Conservation (phyloP, 2,888 invertebrate species). For the Stenotaenia linearis region DNA sequence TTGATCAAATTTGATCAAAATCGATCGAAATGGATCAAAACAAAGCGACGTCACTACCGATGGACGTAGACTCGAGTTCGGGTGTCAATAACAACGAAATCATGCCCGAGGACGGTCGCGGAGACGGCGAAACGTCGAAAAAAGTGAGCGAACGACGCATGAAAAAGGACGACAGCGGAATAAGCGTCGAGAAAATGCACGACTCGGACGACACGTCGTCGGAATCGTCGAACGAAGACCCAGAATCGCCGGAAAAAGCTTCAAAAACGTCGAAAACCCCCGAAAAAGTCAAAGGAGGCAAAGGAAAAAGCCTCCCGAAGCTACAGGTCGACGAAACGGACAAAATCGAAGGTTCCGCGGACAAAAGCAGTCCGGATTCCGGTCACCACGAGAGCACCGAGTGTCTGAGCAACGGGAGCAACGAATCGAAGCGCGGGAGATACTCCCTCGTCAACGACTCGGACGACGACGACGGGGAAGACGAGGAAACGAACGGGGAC, state of each 20-base stretch:
- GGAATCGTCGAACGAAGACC: slow-evolving; percentile 6
- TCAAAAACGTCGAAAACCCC: slow-evolving; percentile 17
- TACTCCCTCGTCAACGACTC: not conserved
- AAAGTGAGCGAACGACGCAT: slow-evolving; percentile 34
- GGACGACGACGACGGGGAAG: slow-evolving; percentile 30
- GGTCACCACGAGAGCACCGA: slow-evolving; percentile 33
- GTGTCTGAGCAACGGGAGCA: slow-evolving; percentile 34
- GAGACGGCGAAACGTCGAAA: not conserved
- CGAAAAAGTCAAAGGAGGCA: slow-evolving; percentile 29
- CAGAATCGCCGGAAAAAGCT: slow-evolving; percentile 21
- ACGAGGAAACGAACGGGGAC: not conserved
- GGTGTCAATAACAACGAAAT: not conserved
- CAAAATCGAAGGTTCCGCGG: slow-evolving; percentile 24
- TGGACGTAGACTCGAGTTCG: not conserved
- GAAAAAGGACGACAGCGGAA: slow-evolving; percentile 45
- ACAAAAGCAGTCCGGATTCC: slow-evolving; percentile 36
- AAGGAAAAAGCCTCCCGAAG: slow-evolving; percentile 28
- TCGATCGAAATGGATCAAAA: not conserved
- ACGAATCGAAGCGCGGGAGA: not conserved
- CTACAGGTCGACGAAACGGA: slow-evolving; percentile 17
- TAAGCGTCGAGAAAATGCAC: slow-evolving; percentile 42
- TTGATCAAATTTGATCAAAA: not conserved
- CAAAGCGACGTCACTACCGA: not conserved
- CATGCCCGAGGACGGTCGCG: not conserved
- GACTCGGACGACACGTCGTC: not conserved